Conservation (phyloP, 2,888 invertebrate species). For the Lingula anatina region DNA sequence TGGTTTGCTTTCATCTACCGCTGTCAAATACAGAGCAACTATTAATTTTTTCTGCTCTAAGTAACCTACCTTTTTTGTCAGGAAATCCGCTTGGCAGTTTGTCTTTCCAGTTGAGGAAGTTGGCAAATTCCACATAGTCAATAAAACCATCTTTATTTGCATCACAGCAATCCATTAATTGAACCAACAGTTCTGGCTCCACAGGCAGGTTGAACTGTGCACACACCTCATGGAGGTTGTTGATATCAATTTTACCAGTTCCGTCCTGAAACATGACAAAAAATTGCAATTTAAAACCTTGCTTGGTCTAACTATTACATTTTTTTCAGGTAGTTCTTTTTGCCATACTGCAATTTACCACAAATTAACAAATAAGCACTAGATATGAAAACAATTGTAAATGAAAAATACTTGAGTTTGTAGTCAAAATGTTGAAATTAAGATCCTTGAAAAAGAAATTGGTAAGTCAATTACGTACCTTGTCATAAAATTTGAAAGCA, state of each 20-base stretch:
- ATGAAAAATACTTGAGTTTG: no score
- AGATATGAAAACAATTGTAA: no score
- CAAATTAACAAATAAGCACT: no score
- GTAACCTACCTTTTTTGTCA: constrained; percentile 2
- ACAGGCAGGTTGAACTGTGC: constrained; percentile 43
- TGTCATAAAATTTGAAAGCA: constrained; percentile 49
- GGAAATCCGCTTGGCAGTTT: constrained; percentile 40
- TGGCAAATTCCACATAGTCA: constrained; percentile 47
- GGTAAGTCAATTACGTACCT: no score
- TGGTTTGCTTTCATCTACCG: background rate
- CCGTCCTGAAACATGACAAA: constrained; percentile 21
- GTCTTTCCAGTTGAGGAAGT: constrained; percentile 51
- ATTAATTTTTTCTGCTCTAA: no score
- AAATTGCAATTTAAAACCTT: no score
- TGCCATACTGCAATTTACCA: no score
- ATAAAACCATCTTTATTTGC: constrained; percentile 40
- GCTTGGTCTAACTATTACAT: background rate
- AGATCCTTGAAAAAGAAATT: no score
- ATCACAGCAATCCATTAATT: constrained; percentile 47
- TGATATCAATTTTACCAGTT: constrained; percentile 38
- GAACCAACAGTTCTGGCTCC: constrained; percentile 41
- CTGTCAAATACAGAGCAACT: background rate
- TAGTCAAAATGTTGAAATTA: no score
- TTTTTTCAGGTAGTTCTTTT: no score
- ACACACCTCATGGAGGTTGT: constrained; percentile 39